Conservation (phyloP, 2,113 vertebrate genomes). For the Anhinga rufa region DNA sequence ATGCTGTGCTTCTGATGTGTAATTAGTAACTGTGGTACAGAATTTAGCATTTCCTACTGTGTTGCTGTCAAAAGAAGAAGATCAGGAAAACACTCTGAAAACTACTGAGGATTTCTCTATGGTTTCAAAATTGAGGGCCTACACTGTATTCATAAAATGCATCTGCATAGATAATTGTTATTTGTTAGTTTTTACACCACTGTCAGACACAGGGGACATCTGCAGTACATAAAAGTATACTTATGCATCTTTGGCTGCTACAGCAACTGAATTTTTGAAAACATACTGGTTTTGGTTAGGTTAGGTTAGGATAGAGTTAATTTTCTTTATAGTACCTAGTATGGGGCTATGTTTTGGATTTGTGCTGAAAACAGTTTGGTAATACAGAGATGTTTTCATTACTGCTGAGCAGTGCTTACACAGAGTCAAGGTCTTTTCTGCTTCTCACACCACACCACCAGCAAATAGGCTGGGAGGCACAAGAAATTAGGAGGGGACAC, state of each 20-base stretch:
- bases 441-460: too few species aligned
- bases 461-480: too few species aligned
- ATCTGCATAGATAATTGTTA: conserved; percentile 3
- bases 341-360: too few species aligned
- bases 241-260: neutral
- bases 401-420: too few species aligned
- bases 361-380: too few species aligned
- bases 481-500: too few species aligned
- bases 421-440: too few species aligned
- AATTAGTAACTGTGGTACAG: neutral
- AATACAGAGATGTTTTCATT: too few species aligned
- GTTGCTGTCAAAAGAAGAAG: neutral
- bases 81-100: neutral
- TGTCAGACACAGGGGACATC: neutral
- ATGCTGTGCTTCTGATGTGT: neutral
- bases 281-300: neutral
- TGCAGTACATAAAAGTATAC: neutral
- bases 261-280: conserved; percentile 2
- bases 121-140: neutral
- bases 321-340: too few species aligned
- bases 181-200: neutral
- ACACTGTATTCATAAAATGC: neutral
- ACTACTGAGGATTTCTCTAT: neutral
- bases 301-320: too few species aligned
- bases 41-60: neutral